phyloP scores from a whole-genome alignment of 1,140 invertebrate species.

The Drosophila virilis region DNA sequence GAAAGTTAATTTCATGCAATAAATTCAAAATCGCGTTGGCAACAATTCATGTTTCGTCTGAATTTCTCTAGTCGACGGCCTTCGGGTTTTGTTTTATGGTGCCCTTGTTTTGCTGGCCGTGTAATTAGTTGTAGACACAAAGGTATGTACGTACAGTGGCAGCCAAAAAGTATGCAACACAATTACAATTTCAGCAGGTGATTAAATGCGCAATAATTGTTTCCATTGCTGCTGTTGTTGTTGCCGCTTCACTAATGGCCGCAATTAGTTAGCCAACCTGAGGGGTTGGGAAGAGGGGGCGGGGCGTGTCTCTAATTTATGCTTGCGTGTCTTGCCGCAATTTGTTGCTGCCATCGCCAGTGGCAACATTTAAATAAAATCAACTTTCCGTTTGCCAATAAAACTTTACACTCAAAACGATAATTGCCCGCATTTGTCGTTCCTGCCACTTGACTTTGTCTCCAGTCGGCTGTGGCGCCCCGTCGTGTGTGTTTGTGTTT shows the following conservation, averaged over 20 bases:
- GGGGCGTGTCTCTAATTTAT: conserved; percentile 61
- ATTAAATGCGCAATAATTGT: conserved; percentile 84
- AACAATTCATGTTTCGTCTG: conserved; percentile 50
- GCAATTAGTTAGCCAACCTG: conserved; percentile 64
- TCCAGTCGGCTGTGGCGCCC: conserved; percentile 11
- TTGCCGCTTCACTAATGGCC: conserved; percentile 64
- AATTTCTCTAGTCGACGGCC: conserved; percentile 23
- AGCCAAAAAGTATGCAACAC: conserved; percentile 72
- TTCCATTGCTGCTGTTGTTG: conserved; percentile 36
- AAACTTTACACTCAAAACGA: conserved; percentile 83
- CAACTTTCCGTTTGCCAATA: conserved; percentile 63
- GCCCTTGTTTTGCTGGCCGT: conserved; percentile 27
- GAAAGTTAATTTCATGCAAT: conserved; percentile 82
- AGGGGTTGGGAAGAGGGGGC: background rate
- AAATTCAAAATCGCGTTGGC: conserved; percentile 79
- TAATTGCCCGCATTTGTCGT: conserved; percentile 77
- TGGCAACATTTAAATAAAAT: conserved; percentile 78
- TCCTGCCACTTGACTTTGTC: conserved; percentile 63
- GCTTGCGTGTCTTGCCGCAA: conserved; percentile 63
- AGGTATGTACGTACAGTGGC: conserved; percentile 14
- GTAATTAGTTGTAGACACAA: conserved; percentile 49
- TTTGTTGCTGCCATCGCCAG: conserved; percentile 52
- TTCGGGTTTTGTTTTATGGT: conserved; percentile 47
- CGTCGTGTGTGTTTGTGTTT: conserved; percentile 10
- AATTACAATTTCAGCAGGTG: conserved; percentile 84